Percentiles rank a stretch among this genome's conserved stretches.
Evolutionary conservation across 2,113 vertebrate species (phyloP).

Genomic region (Mesoclemmys tuberculata): DNA sequence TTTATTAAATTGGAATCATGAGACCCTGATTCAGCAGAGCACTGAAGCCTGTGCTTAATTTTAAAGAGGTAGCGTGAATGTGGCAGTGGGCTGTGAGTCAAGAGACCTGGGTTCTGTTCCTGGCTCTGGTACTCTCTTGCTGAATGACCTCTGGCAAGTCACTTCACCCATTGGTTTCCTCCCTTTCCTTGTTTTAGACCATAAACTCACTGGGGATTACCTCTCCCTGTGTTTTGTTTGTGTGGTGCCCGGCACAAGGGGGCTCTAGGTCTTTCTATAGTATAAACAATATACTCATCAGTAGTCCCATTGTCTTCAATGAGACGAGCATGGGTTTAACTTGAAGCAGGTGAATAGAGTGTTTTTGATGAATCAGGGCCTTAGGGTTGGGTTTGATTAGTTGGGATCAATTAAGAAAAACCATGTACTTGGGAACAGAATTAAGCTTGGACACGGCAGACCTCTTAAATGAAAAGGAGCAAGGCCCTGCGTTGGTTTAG

Average conservation of each 20-base stretch:
- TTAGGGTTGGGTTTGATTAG: slow-evolving; percentile 20
- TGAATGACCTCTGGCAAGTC: background rate
- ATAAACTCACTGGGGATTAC: background rate
- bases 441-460: slow-evolving; percentile 26
- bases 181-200: background rate
- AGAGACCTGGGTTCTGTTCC: rapidly evolving
- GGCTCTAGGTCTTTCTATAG: no score
- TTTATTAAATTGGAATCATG: background rate
- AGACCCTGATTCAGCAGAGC: background rate
- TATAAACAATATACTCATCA: background rate
- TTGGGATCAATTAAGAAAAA: slow-evolving; percentile 21
- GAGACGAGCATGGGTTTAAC: background rate
- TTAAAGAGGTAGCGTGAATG: background rate
- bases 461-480: slow-evolving; percentile 8
- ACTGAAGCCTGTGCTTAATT: background rate
- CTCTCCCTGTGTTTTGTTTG: background rate
- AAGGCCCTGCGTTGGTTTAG: background rate
- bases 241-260: no score
- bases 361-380: slow-evolving; percentile 12
- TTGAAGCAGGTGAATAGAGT: background rate
- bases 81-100: background rate
- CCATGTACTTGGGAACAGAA: slow-evolving; percentile 24
- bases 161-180: background rate
- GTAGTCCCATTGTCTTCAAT: background rate
- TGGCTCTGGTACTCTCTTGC: background rate